Evolutionary conservation across 23 tunicate genomes (phyloP), one percentile per base, ranked within the genome.

Genomic region (Aplidium turbinatum): DNA sequence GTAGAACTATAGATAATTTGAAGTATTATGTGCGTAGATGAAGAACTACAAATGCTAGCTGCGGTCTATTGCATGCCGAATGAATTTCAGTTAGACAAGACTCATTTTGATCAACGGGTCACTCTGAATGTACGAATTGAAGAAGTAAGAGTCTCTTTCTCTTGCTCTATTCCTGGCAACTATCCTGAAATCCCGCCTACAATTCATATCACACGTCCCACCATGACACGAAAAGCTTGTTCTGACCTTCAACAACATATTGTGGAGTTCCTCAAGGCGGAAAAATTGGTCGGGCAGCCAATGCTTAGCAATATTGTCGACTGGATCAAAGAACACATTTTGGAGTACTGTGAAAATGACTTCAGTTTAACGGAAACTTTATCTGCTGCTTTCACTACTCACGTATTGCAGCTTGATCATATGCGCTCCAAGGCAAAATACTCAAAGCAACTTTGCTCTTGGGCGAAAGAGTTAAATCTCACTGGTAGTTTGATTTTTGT

Each of bases 341-440:
- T 27, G 3, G 36, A 51, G n/a, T n/a, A n/a, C n/a, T n/a, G n/a
- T n/a, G n/a, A n/a, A n/a, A n/a, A n/a, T n/a, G n/a, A n/a, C n/a
- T n/a, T n/a, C n/a, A n/a, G n/a, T n/a, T n/a, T n/a, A n/a, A n/a
- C n/a, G 13, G 58, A 65, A 28, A 65, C 29, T 39, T 4, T 57
- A 26, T 9, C n/a, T 20, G 18, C 20, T 22, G 50, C 19, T 29
- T 3, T 9, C 20, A 68, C 57, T 34, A 39, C 53, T 42, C 22
- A 9, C 33, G 28, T 82, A 23, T 7, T 82, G 3, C 71, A 40
- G 25, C 53, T 85, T 16, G 91, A 85, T 77, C 91, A 85, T 57
- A 85, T 85, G 91, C 34, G 91, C 24, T 56, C 62, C 21, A 77
- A 69, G 35, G 9, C 25, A 25, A 75, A 65, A 7, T 85, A 85